A percentile compares a stretch with the other conserved stretches of the same genome.
Conservation (phyloP, 2,888 invertebrate species). For the Andrena marginata region DNA sequence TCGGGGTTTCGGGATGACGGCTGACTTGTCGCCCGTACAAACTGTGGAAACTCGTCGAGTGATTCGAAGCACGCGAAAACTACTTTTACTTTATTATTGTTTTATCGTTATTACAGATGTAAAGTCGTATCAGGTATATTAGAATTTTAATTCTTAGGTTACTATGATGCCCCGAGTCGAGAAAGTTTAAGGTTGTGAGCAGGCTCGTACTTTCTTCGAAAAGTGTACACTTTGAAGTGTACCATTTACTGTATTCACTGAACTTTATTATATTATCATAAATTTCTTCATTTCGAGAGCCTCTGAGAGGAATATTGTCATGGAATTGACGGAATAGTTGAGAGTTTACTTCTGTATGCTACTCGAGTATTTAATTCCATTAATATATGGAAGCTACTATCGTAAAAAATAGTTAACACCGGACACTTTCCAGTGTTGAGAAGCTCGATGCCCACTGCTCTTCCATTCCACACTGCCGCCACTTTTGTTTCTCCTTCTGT, state of each 20-base stretch:
- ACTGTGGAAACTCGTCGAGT: background rate
- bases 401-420: background rate
- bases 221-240: too few species aligned
- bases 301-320: background rate
- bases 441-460: background rate
- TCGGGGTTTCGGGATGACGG: conserved; percentile 12
- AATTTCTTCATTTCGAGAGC: background rate
- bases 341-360: too few species aligned
- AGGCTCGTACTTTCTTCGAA: too few species aligned
- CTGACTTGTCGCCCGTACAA: conserved; percentile 25
- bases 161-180: too few species aligned
- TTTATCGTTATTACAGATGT: background rate
- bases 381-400: too few species aligned
- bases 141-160: background rate
- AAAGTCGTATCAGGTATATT: background rate
- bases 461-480: conserved; percentile 9
- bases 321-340: too few species aligned
- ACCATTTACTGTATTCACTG: too few species aligned
- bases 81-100: background rate
- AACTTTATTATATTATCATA: too few species aligned
- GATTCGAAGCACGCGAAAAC: background rate
- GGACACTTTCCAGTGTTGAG: background rate
- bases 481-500: conserved; percentile 57
- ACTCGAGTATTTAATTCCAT: too few species aligned
- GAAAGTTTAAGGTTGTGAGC: too few species aligned